Conservation (phyloP, 2,797 vertebrate species). For the Huso huso region DNA sequence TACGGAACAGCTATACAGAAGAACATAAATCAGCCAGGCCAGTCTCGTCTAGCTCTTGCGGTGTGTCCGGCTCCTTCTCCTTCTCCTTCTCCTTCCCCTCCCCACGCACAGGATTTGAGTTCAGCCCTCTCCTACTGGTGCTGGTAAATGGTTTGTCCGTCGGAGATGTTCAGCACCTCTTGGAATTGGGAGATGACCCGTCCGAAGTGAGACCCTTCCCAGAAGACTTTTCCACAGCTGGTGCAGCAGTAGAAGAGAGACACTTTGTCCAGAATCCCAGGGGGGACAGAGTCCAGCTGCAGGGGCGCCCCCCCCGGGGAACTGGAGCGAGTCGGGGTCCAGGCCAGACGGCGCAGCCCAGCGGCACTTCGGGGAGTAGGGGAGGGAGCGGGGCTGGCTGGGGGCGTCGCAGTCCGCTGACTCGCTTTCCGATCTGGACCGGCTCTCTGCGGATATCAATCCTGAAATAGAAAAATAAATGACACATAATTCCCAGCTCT, state of each 20-base stretch:
- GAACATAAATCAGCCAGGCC: too few relatives aligned
- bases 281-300: conserved; percentile 57
- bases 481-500: too few relatives aligned
- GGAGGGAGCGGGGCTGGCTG: background rate
- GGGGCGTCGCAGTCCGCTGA: conserved; percentile 32
- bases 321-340: conserved; percentile 24
- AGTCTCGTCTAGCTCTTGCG: too few relatives aligned
- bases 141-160: conserved; percentile 17
- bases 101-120: too few relatives aligned
- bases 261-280: conserved; percentile 50
- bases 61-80: too few relatives aligned
- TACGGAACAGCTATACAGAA: too few relatives aligned
- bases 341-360: conserved; percentile 39
- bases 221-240: conserved; percentile 79
- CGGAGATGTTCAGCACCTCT: conserved; percentile 44
- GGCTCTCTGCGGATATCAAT: background rate
- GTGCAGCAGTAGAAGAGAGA: conserved; percentile 66
- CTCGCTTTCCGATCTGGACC: background rate
- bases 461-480: background rate
- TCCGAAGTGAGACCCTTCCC: conserved; percentile 79
- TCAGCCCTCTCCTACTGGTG: background rate
- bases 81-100: too few relatives aligned
- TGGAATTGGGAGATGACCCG: conserved; percentile 59
- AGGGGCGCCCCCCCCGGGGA: conserved; percentile 47
- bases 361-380: conserved; percentile 32